A percentile compares a stretch with the other conserved stretches of the same genome.
These are phyloP conservation scores for Teleogryllus oceanicus DNA, from an alignment of 2,888 invertebrate species.

Conservation along the genomic window DNA sequence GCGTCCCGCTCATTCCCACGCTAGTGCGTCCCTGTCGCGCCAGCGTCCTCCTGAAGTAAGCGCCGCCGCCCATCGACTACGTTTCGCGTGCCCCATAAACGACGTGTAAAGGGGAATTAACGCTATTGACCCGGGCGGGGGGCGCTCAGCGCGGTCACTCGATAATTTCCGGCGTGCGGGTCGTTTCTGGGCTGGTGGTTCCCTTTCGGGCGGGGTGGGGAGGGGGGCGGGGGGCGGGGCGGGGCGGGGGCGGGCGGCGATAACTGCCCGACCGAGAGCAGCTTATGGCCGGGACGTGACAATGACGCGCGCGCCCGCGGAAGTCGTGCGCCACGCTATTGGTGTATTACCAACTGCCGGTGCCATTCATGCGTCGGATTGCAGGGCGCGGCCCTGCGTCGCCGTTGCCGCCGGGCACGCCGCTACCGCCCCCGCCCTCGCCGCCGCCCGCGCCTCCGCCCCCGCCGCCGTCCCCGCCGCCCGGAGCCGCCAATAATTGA, in stretches of 20 bases:
- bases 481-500: neutral
- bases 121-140: neutral
- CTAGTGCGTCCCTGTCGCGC: too few species aligned
- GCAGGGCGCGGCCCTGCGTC: neutral
- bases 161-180: too few species aligned
- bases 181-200: too few species aligned
- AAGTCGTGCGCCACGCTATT: slow-evolving; percentile 9
- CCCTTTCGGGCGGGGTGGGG: too few species aligned
- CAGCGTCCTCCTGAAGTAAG: too few species aligned
- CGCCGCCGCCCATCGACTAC: neutral
- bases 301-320: neutral
- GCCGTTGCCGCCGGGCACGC: neutral
- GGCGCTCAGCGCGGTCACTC: too few species aligned
- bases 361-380: neutral
- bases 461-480: neutral
- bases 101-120: slow-evolving; percentile 18
- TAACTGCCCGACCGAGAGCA: neutral
- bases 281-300: slow-evolving; percentile 18
- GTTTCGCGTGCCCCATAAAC: neutral
- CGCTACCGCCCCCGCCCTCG: neutral
- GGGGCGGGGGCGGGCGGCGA: neutral
- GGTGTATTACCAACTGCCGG: neutral
- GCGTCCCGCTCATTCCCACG: too few species aligned
- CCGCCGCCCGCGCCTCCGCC: neutral
- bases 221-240: neutral